Base-by-base conservation (phyloP, 1,140 invertebrate species). In the Drosophila azteca region DNA sequence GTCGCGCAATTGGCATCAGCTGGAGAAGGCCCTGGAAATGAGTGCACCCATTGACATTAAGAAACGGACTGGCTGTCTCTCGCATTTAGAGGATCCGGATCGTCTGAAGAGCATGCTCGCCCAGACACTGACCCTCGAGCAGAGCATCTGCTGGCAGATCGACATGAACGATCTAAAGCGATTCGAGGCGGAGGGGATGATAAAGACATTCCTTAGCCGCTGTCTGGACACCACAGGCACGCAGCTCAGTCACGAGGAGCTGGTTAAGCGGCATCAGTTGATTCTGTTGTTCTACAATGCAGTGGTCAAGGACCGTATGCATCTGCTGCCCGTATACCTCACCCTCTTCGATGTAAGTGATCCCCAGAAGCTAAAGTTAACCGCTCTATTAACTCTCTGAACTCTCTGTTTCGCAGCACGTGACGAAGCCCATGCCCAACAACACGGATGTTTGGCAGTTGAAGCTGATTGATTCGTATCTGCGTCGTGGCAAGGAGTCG, bases 1-100 rank as follows among this genome's bases (percentile, higher is more conserved):
- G 57, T 94, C 95, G 17, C 93, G 95, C 52, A 98, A 98, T 92
- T 98, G 97, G 96, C 94, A 96, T 77, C 94, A 95, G 53, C 91
- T 98, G 43, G 93, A 95, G 94, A 93, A 94, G 58, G 94, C 97
- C 61, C 88, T 97, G 9, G 92, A 94, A 53, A 94, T 94, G 77
- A 95, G 94, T 39, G 95, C 95, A 48, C 95, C 94, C 29, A 92
- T 99, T 11, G 95, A 96, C 84, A 95, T 98, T 0, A 98, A 98
- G 91, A 97, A 97, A 89, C 94, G 95, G 83, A 96, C 96, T 13
- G 97, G 97, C 2, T 97, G 96, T 92, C 93, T 98, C 1, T 97
- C 97, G 0, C 97, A 98, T 91, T 84, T 94, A 2, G 96, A 97
- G 91, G 97, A 98, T 93, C 97, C 97, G 11, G 94, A 97, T 90